Conservation (phyloP, 2,113 vertebrate genomes). For the Heterotilapia buettikoferi region DNA sequence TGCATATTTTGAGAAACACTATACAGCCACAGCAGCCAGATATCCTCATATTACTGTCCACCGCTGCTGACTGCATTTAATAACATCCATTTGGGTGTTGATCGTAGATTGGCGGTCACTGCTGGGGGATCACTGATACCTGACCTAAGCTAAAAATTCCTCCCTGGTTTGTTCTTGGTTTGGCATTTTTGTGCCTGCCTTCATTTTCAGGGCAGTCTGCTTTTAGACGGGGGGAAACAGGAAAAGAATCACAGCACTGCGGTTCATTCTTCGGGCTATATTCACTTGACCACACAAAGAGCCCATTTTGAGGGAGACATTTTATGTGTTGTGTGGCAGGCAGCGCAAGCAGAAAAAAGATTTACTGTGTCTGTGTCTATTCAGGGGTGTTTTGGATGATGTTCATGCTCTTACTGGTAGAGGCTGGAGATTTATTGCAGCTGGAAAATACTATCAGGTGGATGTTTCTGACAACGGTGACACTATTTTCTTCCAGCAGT, state of each 20-base stretch:
- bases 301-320: constrained; percentile 64
- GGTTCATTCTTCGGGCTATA: constrained; percentile 66
- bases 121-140: constrained; percentile 10
- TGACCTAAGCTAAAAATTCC: constrained; percentile 46
- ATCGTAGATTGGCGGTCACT: neutral
- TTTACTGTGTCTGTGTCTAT: constrained; percentile 64
- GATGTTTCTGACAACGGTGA: neutral
- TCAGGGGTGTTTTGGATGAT: constrained; percentile 47
- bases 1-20: neutral
- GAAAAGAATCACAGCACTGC: constrained; percentile 65
- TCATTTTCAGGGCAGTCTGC: constrained; percentile 48
- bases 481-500: neutral
- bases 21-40: neutral
- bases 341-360: constrained; percentile 46
- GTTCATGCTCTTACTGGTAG: constrained; percentile 40
- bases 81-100: neutral
- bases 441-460: constrained; percentile 6
- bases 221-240: constrained; percentile 69
- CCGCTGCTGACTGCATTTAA: neutral
- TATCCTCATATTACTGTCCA: neutral
- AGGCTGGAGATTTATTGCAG: constrained; percentile 15
- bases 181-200: constrained; percentile 30
- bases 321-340: constrained; percentile 64
- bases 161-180: constrained; percentile 44
- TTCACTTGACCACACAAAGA: constrained; percentile 72